phyloP scores from a whole-genome alignment of 1,140 invertebrate genomes.

The Sipha flava region DNA sequence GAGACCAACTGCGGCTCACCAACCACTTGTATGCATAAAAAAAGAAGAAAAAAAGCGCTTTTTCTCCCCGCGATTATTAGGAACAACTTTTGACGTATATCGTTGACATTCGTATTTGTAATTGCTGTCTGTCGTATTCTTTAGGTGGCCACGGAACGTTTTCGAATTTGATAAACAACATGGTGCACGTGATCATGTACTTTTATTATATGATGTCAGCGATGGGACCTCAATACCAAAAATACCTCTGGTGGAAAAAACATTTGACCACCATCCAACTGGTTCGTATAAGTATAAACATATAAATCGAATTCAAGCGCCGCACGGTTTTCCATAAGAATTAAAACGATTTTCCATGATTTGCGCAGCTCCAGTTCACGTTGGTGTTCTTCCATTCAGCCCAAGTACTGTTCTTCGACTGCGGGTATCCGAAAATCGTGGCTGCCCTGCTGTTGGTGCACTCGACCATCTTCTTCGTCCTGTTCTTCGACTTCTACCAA shows the following conservation, averaged over 20 bases:
- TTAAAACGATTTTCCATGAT: background rate
- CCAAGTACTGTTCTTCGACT: constrained; percentile 62
- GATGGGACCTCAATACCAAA: constrained; percentile 81
- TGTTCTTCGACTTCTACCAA: constrained; percentile 87
- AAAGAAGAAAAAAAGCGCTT: too few relatives aligned
- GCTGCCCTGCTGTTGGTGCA: constrained; percentile 70
- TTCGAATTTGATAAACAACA: constrained; percentile 84
- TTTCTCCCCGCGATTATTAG: too few relatives aligned
- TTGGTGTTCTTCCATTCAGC: constrained; percentile 65
- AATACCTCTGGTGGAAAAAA: constrained; percentile 93
- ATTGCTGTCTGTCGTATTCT: background rate
- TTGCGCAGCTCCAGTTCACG: constrained; percentile 64
- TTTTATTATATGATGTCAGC: constrained; percentile 85
- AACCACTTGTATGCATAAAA: too few relatives aligned
- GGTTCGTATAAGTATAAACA: constrained; percentile 48
- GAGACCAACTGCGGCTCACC: too few relatives aligned
- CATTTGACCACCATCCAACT: constrained; percentile 83
- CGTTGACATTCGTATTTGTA: background rate
- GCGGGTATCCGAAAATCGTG: constrained; percentile 66
- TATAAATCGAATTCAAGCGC: too few relatives aligned
- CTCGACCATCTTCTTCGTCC: constrained; percentile 79
- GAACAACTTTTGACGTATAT: background rate
- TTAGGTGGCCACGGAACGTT: constrained; percentile 84
- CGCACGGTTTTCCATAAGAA: background rate
- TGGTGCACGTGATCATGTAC: constrained; percentile 93